Percentiles rank a stretch among this genome's conserved stretches.
phyloP scores from a whole-genome alignment of 2,797 vertebrate species.

The Eulemur albifrons region DNA sequence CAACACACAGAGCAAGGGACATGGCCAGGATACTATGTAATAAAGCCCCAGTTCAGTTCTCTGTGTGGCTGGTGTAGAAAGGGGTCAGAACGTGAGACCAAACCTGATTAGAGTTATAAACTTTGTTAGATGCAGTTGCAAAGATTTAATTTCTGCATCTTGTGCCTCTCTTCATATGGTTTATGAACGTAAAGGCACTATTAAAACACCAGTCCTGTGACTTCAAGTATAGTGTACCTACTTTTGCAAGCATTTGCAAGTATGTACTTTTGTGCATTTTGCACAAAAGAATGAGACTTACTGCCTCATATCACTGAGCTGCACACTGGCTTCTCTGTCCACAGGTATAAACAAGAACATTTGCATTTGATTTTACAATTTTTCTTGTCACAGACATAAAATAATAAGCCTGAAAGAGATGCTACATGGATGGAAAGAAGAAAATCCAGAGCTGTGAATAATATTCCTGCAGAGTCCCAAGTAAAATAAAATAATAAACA shows the following conservation, averaged over 20 bases:
- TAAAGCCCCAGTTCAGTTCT: background rate
- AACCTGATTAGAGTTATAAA: background rate
- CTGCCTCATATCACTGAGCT: background rate
- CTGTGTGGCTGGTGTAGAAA: background rate
- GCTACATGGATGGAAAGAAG: slow-evolving; percentile 1
- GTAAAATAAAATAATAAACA: background rate
- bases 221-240: background rate
- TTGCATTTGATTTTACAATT: slow-evolving; percentile 62
- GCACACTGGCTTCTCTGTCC: background rate
- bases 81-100: background rate
- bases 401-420: slow-evolving; percentile 39
- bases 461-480: background rate
- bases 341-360: background rate
- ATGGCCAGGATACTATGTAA: background rate
- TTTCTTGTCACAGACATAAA: slow-evolving; percentile 49
- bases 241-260: background rate
- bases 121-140: background rate
- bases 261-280: background rate
- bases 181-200: slow-evolving; percentile 1
- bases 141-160: background rate
- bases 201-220: background rate
- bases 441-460: background rate
- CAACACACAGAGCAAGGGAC: background rate
- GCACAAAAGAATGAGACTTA: background rate
- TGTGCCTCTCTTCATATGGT: background rate